Evolutionary conservation across 2,113 vertebrate genomes (phyloP).

Genomic region (Albula goreensis): DNA sequence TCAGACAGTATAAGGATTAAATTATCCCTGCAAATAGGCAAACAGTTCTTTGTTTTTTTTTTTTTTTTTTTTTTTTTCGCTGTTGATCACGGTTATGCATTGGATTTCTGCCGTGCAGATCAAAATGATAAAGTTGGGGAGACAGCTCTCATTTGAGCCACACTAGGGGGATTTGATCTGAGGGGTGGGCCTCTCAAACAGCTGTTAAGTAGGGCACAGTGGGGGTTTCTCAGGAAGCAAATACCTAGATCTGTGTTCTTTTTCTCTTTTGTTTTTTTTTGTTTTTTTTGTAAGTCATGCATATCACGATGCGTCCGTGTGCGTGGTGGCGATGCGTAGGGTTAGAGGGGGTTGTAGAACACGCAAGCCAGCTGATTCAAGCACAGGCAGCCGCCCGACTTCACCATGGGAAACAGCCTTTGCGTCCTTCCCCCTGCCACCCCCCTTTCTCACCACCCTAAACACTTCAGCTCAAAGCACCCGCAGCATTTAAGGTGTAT

Average conservation of each 20-base stretch:
- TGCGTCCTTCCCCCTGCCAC: not conserved
- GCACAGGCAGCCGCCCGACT: not conserved
- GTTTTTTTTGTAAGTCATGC: conserved; percentile 17
- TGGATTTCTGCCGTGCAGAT: not conserved
- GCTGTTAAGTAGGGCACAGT: not conserved
- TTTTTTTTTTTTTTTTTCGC: not conserved
- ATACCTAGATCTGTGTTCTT: not conserved
- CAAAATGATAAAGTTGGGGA: not conserved
- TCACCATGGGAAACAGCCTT: not conserved
- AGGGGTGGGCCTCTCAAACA: not conserved
- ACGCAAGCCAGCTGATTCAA: not conserved
- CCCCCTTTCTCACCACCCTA: not conserved
- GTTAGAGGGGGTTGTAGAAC: too few relatives aligned
- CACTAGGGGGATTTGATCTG: not conserved
- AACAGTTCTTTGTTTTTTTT: not conserved
- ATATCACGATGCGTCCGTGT: conserved; percentile 13
- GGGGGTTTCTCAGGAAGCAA: not conserved
- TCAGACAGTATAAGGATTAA: conserved; percentile 20
- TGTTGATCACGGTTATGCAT: not conserved
- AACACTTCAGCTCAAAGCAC: conserved; percentile 37
- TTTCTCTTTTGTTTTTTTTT: conserved; percentile 1
- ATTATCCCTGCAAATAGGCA: not conserved
- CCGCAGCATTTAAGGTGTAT: conserved; percentile 29
- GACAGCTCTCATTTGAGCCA: not conserved
- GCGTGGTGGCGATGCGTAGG: not conserved